A percentile compares a stretch with the other conserved stretches of the same genome.
Evolutionary conservation across 2,113 vertebrate genomes (phyloP).

Genomic region (Myotis davidii): DNA sequence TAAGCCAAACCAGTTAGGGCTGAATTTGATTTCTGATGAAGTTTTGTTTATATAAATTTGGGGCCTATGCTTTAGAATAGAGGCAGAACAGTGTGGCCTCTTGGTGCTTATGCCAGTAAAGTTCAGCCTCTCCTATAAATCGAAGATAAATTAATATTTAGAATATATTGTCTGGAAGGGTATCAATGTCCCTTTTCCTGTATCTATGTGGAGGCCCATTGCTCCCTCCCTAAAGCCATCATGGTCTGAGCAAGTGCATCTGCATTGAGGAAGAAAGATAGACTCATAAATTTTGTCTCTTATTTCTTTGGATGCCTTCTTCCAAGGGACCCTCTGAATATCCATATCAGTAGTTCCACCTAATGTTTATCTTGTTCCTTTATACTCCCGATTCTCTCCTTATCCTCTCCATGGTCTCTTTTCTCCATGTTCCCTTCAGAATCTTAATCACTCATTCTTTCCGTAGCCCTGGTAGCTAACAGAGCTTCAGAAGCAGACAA

Average conservation of each 20-base stretch:
- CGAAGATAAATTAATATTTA: not conserved
- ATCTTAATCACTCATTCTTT: not conserved
- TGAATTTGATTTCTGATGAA: not conserved
- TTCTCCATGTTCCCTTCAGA: not conserved
- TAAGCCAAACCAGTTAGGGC: too few species aligned
- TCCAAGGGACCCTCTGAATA: not conserved
- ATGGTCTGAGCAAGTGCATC: not conserved
- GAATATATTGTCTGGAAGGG: not conserved
- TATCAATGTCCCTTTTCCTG: not conserved
- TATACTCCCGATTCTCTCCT: not conserved
- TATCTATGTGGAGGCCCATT: not conserved
- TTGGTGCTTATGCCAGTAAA: conserved; percentile 3
- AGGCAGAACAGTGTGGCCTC: not conserved
- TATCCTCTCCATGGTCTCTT: not conserved
- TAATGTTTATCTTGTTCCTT: not conserved
- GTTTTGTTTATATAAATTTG: conserved; percentile 47
- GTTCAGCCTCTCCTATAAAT: not conserved
- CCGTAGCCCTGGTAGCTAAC: not conserved
- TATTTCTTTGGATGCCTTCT: not conserved
- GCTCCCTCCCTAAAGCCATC: not conserved
- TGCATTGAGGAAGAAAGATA: not conserved
- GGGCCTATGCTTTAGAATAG: not conserved
- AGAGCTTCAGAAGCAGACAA: not conserved
- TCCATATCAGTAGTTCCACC: not conserved
- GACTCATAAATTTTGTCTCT: not conserved